These are phyloP conservation scores for Nemotelus nigrinus DNA, from an alignment of 2,888 invertebrate species.

Conservation along the genomic window DNA sequence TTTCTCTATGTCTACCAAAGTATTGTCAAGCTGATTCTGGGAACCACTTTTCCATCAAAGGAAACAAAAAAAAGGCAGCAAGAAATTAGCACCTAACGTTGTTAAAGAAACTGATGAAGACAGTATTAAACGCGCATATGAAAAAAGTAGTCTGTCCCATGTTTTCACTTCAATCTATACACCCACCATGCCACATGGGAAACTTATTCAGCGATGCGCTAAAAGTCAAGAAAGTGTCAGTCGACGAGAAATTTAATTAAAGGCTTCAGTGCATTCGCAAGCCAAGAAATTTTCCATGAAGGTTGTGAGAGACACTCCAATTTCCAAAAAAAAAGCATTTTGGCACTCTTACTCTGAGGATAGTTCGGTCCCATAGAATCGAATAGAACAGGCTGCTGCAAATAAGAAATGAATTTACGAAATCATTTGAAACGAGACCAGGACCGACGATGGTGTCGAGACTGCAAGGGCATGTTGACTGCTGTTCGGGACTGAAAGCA, in stretches of 20 bases:
- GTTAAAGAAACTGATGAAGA: no score
- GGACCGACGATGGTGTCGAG: not conserved
- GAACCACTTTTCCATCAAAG: no score
- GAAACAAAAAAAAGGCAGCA: no score
- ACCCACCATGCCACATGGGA: no score
- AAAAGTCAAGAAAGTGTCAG: constrained; percentile 33
- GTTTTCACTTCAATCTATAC: no score
- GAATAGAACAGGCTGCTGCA: constrained; percentile 23
- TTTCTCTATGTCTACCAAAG: no score
- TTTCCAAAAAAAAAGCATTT: constrained; percentile 31
- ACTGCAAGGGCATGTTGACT: not conserved
- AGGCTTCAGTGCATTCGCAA: constrained; percentile 36
- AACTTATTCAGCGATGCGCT: no score
- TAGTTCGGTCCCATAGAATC: not conserved
- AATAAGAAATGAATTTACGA: constrained; percentile 3
- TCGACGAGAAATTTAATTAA: constrained; percentile 41
- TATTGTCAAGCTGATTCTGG: no score
- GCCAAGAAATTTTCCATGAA: constrained; percentile 43
- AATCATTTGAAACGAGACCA: not conserved
- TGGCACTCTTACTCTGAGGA: not conserved
- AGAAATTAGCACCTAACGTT: no score
- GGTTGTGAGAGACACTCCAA: constrained; percentile 35
- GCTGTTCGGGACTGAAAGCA: not conserved
- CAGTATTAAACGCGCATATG: no score
- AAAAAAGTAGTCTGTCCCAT: no score